Evolutionary conservation across 2,888 invertebrate species (phyloP).

Genomic region (Hemaris fuciformis): DNA sequence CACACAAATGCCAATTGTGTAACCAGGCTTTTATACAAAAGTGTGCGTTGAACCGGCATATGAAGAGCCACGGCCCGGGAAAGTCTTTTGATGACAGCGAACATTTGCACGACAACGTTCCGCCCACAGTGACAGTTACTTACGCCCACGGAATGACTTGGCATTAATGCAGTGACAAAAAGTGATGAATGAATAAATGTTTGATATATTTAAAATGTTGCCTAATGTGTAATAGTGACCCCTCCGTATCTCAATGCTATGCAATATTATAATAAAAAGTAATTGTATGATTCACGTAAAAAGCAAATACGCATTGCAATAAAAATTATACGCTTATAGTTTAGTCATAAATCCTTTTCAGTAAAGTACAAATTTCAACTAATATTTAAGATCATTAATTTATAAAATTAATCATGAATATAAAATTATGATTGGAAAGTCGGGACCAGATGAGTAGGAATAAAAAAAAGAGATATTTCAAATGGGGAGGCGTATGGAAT

Average conservation of each 20-base stretch:
- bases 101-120: not conserved
- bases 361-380: no score
- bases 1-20: slow-evolving; percentile 94
- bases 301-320: no score
- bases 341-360: no score
- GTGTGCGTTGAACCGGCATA: slow-evolving; percentile 95
- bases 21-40: slow-evolving; percentile 95
- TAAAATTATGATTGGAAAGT: not conserved
- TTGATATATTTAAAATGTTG: no score
- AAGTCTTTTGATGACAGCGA: not conserved
- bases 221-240: no score
- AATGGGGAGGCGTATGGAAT: not conserved
- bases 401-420: not conserved
- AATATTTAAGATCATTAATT: no score
- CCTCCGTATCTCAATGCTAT: no score
- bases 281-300: no score
- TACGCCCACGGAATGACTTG: slow-evolving; percentile 1
- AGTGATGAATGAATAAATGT: not conserved
- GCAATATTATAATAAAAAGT: no score
- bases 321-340: no score
- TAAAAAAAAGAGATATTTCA: not conserved
- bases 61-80: slow-evolving; percentile 82
- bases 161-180: not conserved
- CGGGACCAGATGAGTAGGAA: not conserved
- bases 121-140: not conserved